Base-by-base conservation (phyloP, 2,797 vertebrate genomes). In the Myotis daubentonii region DNA sequence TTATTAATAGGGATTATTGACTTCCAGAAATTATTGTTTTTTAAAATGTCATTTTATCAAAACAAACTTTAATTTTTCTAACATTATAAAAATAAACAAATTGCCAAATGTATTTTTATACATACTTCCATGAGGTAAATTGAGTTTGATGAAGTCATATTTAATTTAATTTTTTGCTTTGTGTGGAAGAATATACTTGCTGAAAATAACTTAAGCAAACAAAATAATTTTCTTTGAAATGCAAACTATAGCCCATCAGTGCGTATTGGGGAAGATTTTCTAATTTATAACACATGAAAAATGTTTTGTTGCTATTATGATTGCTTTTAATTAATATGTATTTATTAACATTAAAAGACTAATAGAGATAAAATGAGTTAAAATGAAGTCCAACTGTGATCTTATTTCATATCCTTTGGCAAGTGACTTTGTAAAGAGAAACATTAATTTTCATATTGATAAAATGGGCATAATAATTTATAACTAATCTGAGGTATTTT, bases 41-140 rank as follows among this genome's bases (percentile, higher is more conserved):
- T 88, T 94, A 88, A 85, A 72, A 60, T 93, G 93, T 94, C 94
- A 93, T 92, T 97, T 80, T 93, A 93, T 86, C 70, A 76, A 93
- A 22, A 13, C 53, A 80, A 33, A 91, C 62, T 89, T 95, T 93
- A 65, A 93, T 95, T 97, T 96, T 95, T 78, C 88, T 94, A 82
- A 96, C 70, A 87, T 47, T 19, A 86, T 79, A 89, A 74, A 96
- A 96, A 94, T 83, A 95, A 91, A 94, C 4, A 93, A 89, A 93
- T 97, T 83, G 93, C 38, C 91, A 93, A 94, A 62, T 91, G 57
- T 51, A 97, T 95, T 95, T 53, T 36, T 75, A 36, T 62, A 80
- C 10, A 12, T 60, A 74, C 62, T 38, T 93, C 4, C 20, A 87
- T 74, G 41, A 55, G 1, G 16, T 70, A 91, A 74, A 70, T 82